Evolutionary conservation across 2,888 invertebrate genomes (phyloP), one percentile per base, ranked within the genome.

Genomic region (Chrysomela aeneicollis): DNA sequence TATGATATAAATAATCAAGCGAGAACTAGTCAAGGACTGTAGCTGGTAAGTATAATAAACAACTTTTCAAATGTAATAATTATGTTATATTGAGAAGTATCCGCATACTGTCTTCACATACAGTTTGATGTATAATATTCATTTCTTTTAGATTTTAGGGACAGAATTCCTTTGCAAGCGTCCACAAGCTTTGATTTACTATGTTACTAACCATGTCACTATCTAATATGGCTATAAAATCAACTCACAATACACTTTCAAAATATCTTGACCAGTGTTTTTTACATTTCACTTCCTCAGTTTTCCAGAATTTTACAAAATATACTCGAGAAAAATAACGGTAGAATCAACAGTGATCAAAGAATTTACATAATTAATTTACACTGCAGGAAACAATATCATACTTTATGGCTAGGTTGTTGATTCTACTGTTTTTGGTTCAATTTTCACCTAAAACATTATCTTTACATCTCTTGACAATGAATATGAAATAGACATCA

Each of bases 121-220:
- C 71, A 74, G 63, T 65, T 71, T 70, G 62, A 67, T 66, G 71
- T 72, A 74, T 74, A 73, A 68, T 73, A 74, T 71, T 71, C 62
- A 71, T 55, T 69, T 69, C 61, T 70, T 67, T 66, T 69, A 68
- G 66, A 66, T 61, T 70, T 68, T 69, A 74, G 68, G 73, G 72
- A 73, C 73, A 74, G 71, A 62, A 70, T 68, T 69, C 67, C 69
- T 72, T 71, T 70, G 69, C 64, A 72, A 76, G 75, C 75, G 65
- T 71, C 67, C 64, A 63, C 70, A 73, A 71, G 71, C 72, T 72
- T 74, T 68, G 63, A 70, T 70, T 73, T 61, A 69, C 64, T 67
- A 71, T 62, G 63, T 70, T 65, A 74, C 71, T 72, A 70, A 68
- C 64, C 67, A 66, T 69, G 46, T 68, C 54, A 49, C 67, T 66